Evolutionary conservation across 2,797 vertebrate species (phyloP), one percentile per base, ranked within the genome.

Genomic region (Gambusia yucatana): DNA sequence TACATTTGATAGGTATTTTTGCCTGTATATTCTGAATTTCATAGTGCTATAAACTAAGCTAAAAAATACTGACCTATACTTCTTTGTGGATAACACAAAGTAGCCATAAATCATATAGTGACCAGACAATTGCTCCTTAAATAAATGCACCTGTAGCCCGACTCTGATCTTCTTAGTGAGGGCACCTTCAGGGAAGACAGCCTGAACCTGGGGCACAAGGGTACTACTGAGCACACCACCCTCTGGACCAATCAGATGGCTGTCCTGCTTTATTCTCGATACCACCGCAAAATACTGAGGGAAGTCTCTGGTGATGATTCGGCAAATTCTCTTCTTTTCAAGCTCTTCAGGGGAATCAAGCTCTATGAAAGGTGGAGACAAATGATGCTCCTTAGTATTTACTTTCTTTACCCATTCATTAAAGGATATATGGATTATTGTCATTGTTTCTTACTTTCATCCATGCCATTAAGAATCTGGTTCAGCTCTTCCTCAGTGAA

Each of bases 241-340:
- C 86, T 99, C 98, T 0, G 98, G 98, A 47, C 98, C 98, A 65
- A 99, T 99, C 80, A 98, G 93, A 84, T 98, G 97, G 93, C 97
- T 99, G 94, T 99, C 98, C 90, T 99, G 98, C 82, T 98, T 98
- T 92, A 99, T 96, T 6, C 98, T 96, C 0, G 98, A 99, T 77
- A 99, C 98, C 76, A 99, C 98, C 0, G 98, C 98, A 43, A 99
- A 99, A 94, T 98, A 99, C 88, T 99, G 98, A 0, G 98, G 98
- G 92, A 99, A 99, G 89, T 99, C 98, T 20, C 98, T 94, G 0
- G 98, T 99, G 92, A 99, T 97, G 93, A 99, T 98, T 77, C 98
- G 97, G 82, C 98, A 99, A 89, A 99, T 98, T n/a, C 98, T 96
- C 86, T 98, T 99, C 94, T 97, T 98, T 91, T 98, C 98, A 6